A percentile compares a stretch with the other conserved stretches of the same genome.
Conservation (phyloP, 2,888 invertebrate species). For the Meandrusa payeni region DNA sequence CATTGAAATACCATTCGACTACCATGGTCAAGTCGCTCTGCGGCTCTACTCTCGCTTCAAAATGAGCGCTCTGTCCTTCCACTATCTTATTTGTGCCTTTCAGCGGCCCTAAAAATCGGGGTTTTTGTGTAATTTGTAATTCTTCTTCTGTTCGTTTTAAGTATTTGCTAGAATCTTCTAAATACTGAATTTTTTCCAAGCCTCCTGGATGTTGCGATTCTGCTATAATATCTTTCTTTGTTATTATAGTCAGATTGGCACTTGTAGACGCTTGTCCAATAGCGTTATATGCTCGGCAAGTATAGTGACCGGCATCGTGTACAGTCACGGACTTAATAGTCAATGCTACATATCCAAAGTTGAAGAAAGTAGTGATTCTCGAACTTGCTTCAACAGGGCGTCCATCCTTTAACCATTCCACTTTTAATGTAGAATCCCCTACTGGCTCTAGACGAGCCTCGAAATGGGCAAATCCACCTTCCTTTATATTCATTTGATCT, state of each 20-base stretch:
- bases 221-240: constrained; percentile 91
- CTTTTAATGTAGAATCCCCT: constrained; percentile 93
- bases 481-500: constrained; percentile 91
- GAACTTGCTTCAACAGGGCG: constrained; percentile 95
- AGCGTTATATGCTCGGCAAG: constrained; percentile 92
- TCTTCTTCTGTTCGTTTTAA: constrained; percentile 87
- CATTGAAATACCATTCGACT: constrained; percentile 98
- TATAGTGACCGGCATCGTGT: constrained; percentile 94
- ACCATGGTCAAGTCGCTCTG: constrained; percentile 95
- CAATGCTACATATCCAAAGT: constrained; percentile 96
- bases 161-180: constrained; percentile 91
- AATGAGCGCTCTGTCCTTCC: constrained; percentile 96
- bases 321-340: constrained; percentile 95
- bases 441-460: constrained; percentile 97
- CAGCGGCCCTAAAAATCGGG: constrained; percentile 92
- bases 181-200: constrained; percentile 92
- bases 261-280: constrained; percentile 92
- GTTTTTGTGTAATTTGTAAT: constrained; percentile 88
- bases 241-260: constrained; percentile 91
- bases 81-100: constrained; percentile 96
- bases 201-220: constrained; percentile 97
- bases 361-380: constrained; percentile 95
- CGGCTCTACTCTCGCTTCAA: constrained; percentile 96
- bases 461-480: constrained; percentile 97
- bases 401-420: constrained; percentile 97